Evolutionary conservation across 2,888 invertebrate genomes (phyloP).

Genomic region (Alloplasta piceator): DNA sequence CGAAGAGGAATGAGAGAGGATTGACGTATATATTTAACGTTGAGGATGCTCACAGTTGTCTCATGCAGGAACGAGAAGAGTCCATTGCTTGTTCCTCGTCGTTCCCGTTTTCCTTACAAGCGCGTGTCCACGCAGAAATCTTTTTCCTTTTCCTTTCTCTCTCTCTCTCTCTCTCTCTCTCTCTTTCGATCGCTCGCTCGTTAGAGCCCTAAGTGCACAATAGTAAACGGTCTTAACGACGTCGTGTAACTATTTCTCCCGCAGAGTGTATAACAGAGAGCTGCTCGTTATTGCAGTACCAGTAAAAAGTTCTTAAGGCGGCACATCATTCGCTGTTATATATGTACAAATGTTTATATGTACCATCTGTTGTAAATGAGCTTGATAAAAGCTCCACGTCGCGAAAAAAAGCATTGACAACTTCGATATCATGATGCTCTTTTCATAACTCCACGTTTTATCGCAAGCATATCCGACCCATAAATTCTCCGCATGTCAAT

Average conservation of each 20-base stretch:
- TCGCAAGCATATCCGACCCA: neutral
- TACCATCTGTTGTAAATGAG: neutral
- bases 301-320: constrained; percentile 42
- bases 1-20: neutral
- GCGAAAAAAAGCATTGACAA: constrained; percentile 8
- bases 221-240: constrained; percentile 58
- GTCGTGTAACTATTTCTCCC: constrained; percentile 39
- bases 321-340: constrained; percentile 20
- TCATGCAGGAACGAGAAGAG: constrained; percentile 15
- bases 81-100: constrained; percentile 11
- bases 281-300: constrained; percentile 47
- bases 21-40: constrained; percentile 10
- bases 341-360: neutral
- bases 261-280: constrained; percentile 35
- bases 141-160: neutral
- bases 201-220: constrained; percentile 61
- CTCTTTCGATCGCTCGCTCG: constrained; percentile 35
- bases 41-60: constrained; percentile 27
- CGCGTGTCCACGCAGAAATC: constrained; percentile 23
- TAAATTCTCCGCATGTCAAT: neutral
- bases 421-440: constrained; percentile 28
- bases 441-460: constrained; percentile 12
- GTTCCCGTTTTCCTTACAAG: constrained; percentile 11
- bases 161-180: constrained; percentile 1
- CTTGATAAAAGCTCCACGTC: constrained; percentile 43